A percentile compares a stretch with the other conserved stretches of the same genome.
Evolutionary conservation across 2,797 vertebrate genomes (phyloP).

Genomic region (Cyprinella venusta): DNA sequence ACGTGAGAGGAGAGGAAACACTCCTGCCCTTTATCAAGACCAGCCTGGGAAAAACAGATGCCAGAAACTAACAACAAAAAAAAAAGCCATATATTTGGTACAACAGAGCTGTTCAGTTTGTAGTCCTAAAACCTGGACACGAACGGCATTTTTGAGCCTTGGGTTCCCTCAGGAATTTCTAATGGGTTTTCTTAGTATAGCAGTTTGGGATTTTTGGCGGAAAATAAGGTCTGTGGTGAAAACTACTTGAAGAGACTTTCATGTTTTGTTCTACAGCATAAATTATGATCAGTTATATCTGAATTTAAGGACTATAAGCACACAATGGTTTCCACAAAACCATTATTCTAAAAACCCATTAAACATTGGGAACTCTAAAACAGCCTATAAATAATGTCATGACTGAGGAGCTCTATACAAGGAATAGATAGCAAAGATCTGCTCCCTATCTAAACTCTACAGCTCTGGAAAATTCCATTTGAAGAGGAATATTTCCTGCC

Average conservation of each 20-base stretch:
- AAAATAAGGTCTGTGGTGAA: background rate
- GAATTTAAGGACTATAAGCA: background rate
- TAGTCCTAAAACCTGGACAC: constrained; percentile 7
- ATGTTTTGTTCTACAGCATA: background rate
- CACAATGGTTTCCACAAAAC: background rate
- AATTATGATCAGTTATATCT: background rate
- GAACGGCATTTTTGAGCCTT: background rate
- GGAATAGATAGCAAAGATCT: background rate
- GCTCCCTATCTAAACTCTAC: background rate
- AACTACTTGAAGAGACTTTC: background rate
- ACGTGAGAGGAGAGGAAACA: constrained; percentile 8
- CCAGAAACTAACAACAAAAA: background rate
- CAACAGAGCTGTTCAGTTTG: constrained; percentile 17
- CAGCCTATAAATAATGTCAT: background rate
- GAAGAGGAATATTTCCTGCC: background rate
- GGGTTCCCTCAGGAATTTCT: constrained; percentile 14
- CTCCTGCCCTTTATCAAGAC: background rate
- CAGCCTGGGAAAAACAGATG: background rate
- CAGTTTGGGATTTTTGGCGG: background rate
- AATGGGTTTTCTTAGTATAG: background rate
- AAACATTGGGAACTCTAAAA: background rate
- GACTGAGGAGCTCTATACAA: background rate
- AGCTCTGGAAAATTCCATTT: background rate
- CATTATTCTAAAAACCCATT: background rate
- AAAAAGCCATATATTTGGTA: background rate